These are phyloP conservation scores for Leptinotarsa tumamoca DNA, from an alignment of 2,888 invertebrate genomes.

Conservation along the genomic window DNA sequence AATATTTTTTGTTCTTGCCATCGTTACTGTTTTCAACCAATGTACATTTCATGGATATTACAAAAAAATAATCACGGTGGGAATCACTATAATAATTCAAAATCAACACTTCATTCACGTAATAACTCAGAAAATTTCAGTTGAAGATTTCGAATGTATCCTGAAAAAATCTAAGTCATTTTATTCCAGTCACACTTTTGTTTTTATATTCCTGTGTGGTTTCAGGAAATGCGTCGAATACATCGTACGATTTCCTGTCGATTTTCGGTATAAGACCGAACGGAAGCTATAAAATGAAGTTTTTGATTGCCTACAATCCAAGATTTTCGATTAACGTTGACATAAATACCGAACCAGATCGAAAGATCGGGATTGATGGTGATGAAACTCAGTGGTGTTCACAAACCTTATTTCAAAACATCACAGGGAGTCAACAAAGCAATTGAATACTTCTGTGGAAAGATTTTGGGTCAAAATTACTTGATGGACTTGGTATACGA, in stretches of 20 bases:
- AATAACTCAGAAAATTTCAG: too few relatives aligned
- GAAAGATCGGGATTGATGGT: background rate
- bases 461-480: too few relatives aligned
- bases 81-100: too few relatives aligned
- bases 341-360: conserved; percentile 32
- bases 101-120: too few relatives aligned
- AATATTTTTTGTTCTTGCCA: too few relatives aligned
- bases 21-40: too few relatives aligned
- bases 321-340: conserved; percentile 41
- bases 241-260: conserved; percentile 28
- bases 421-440: background rate
- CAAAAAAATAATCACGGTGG: too few relatives aligned
- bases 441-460: too few relatives aligned
- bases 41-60: too few relatives aligned
- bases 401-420: background rate
- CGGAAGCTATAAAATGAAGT: conserved; percentile 44
- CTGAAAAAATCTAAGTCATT: conserved; percentile 3
- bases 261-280: conserved; percentile 34
- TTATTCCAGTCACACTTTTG: conserved; percentile 15
- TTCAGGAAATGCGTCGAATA: conserved; percentile 31
- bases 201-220: conserved; percentile 24
- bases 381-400: conserved; percentile 11
- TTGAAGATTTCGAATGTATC: background rate
- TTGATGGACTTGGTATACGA: too few relatives aligned
- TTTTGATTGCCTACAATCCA: conserved; percentile 41